A percentile compares a stretch with the other conserved stretches of the same genome.
phyloP scores from a whole-genome alignment of 2,113 vertebrate species.

The Polypterus senegalus region DNA sequence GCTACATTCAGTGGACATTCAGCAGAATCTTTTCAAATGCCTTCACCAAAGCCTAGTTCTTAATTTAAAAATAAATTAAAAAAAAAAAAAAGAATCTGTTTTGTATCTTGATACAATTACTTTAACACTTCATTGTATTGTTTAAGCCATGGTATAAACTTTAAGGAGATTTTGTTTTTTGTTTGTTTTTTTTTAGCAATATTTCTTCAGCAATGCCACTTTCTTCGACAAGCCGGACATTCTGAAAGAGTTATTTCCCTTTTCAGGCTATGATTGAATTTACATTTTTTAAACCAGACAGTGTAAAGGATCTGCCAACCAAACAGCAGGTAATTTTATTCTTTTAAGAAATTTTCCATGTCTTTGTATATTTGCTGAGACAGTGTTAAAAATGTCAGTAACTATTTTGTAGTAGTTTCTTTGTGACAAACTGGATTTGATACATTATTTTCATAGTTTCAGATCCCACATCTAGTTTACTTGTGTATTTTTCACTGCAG shows the following conservation, averaged over 20 bases:
- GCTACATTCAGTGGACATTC: no score
- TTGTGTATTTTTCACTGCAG: no score
- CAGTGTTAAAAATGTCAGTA: no score
- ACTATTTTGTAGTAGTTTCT: no score
- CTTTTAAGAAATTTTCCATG: background rate
- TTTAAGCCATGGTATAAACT: background rate
- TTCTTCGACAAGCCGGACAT: constrained; percentile 81
- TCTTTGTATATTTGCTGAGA: background rate
- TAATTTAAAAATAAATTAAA: no score
- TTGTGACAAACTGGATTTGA: no score
- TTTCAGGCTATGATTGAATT: constrained; percentile 87
- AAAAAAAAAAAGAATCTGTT: no score
- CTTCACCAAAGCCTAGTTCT: no score
- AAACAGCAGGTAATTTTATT: constrained; percentile 67
- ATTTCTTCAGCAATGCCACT: constrained; percentile 81
- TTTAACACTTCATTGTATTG: background rate
- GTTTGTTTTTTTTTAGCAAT: constrained; percentile 44
- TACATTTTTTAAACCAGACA: constrained; percentile 89
- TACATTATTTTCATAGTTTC: no score
- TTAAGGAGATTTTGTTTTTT: background rate
- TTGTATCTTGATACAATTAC: no score
- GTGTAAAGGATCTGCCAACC: constrained; percentile 63
- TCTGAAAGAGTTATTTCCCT: constrained; percentile 76
- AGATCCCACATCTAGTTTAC: no score
- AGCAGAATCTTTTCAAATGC: no score